Evolutionary conservation across 2,888 invertebrate genomes (phyloP), one percentile per base, ranked within the genome.

Genomic region (Lapara coniferarum): DNA sequence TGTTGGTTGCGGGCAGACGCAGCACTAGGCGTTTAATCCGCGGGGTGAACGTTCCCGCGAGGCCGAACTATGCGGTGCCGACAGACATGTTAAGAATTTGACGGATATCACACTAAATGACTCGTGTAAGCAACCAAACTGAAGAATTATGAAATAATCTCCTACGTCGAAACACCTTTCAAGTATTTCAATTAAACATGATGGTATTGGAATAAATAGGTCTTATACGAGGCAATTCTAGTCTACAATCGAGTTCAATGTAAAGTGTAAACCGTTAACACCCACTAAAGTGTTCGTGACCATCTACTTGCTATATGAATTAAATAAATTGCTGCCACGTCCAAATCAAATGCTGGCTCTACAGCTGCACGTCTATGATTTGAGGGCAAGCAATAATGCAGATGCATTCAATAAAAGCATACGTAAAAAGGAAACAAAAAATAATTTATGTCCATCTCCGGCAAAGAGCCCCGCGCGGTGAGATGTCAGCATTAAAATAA

Each of bases 21-120:
- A 80, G 76, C 76, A 77, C 74, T 79, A 75, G 69, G 74, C 76
- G 78, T 83, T 82, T 85, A 87, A 88, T 87, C 49, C 83, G 86
- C 87, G 88, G 90, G 92, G 91, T 92, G 87, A 93, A 92, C 82
- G 91, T 80, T 89, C 92, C 75, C 74, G 82, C 91, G 92, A 92
- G 92, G 92, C 86, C 90, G 66, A 66, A 66, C 58, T 44, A 37
- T 52, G 30, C 46, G 53, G 52, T 63, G 59, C 51, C 51, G 52
- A 57, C 59, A 59, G 68, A 51, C 59, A 59, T 63, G 59, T 53
- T 63, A 52, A 68, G 68, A 68, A 53, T 59, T 68, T 68, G 58
- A 68, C 68, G 55, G 37, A 58, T 68, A 68, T 68, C 37, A 7
- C 68, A 53, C 19, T 44, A 19, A 63, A 52, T 53, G 44, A 68